These are phyloP conservation scores for Neoscelio sp. DNA, from an alignment of 2,888 invertebrate genomes.

Conservation along the genomic window DNA sequence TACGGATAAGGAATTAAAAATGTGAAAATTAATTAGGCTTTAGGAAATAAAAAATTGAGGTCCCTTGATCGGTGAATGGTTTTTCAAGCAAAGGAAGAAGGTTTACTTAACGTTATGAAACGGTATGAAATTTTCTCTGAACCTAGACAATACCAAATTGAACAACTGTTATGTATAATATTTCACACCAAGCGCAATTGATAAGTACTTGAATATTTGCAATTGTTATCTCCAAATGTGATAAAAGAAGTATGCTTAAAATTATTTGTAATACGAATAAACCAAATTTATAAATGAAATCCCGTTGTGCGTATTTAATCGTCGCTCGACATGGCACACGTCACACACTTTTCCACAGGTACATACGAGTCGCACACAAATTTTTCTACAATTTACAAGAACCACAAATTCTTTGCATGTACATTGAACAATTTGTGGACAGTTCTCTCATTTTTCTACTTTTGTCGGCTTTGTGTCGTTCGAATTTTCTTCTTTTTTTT, in stretches of 20 bases:
- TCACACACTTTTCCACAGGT: constrained; percentile 9
- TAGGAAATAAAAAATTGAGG: too few species aligned
- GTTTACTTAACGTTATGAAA: too few species aligned
- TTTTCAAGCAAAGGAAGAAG: too few species aligned
- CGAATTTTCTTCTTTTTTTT: constrained; percentile 8
- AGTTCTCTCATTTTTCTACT: constrained; percentile 19
- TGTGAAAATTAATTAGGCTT: too few species aligned
- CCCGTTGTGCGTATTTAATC: constrained; percentile 56
- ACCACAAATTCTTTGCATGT: constrained; percentile 56
- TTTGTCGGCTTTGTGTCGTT: constrained; percentile 17
- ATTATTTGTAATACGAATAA: constrained; percentile 48
- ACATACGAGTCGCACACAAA: constrained; percentile 6
- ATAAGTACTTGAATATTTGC: not conserved
- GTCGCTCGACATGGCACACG: not conserved
- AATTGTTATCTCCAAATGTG: constrained; percentile 23
- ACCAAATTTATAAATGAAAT: constrained; percentile 29
- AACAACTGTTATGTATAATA: too few species aligned
- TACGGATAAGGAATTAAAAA: too few species aligned
- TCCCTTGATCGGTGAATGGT: too few species aligned
- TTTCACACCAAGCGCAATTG: too few species aligned
- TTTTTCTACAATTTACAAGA: too few species aligned
- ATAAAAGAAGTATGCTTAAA: constrained; percentile 15
- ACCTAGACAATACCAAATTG: too few species aligned
- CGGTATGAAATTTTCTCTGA: too few species aligned
- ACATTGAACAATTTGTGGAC: constrained; percentile 14